phyloP scores from a whole-genome alignment of 2,797 vertebrate genomes.

The Silurus lanzhouensis region DNA sequence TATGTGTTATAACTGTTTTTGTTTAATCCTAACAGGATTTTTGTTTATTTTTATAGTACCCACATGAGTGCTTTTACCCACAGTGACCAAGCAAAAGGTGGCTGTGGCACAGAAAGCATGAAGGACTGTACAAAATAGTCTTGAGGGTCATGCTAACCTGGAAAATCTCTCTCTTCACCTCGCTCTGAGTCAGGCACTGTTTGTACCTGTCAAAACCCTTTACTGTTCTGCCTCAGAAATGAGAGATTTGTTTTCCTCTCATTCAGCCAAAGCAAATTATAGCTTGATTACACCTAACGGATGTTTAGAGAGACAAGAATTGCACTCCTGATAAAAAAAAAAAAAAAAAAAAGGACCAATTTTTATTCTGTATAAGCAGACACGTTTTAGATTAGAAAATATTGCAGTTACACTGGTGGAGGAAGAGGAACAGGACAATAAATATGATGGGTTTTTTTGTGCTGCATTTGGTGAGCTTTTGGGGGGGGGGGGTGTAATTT shows the following conservation, averaged over 20 bases:
- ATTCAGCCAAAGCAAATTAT: slow-evolving; percentile 8
- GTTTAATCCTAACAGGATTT: background rate
- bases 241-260: slow-evolving; percentile 13
- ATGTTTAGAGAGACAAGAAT: slow-evolving; percentile 19
- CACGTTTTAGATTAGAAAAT: slow-evolving; percentile 14
- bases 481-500: background rate
- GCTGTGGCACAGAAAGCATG: background rate
- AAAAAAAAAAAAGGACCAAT: background rate
- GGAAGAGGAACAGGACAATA: background rate
- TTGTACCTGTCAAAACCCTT: slow-evolving; percentile 1
- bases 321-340: background rate
- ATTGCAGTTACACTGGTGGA: background rate
- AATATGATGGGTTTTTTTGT: background rate
- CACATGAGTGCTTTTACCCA: background rate
- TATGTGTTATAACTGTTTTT: background rate
- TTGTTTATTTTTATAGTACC: background rate
- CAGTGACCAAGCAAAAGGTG: background rate
- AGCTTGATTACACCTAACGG: slow-evolving; percentile 11
- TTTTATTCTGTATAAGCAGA: slow-evolving; percentile 16
- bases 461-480: background rate
- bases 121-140: background rate
- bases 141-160: slow-evolving; percentile 18
- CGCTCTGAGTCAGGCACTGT: background rate
- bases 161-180: background rate
- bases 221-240: slow-evolving; percentile 12